A percentile compares a stretch with the other conserved stretches of the same genome.
These are phyloP conservation scores for Parnassius smintheus DNA, from an alignment of 2,888 invertebrate species.

Conservation along the genomic window DNA sequence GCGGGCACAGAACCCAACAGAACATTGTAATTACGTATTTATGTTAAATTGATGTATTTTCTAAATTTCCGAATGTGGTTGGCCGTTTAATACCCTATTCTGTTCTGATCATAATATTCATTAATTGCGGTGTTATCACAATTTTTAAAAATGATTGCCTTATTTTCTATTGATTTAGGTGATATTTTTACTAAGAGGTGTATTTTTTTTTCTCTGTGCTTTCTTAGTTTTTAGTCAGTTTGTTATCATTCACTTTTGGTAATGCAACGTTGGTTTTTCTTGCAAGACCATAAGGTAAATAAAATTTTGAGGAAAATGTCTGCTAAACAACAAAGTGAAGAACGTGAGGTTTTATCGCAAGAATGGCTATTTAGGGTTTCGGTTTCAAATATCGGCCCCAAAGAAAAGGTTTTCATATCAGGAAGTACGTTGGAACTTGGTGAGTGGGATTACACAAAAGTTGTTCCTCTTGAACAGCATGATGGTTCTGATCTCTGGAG, in stretches of 20 bases:
- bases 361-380: slow-evolving; percentile 71
- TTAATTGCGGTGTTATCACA: too few species aligned
- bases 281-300: slow-evolving; percentile 65
- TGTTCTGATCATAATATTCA: too few species aligned
- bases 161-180: too few species aligned
- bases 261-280: slow-evolving; percentile 85
- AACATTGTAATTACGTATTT: too few species aligned
- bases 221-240: background rate
- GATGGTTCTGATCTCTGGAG: slow-evolving; percentile 82
- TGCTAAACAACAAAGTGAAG: slow-evolving; percentile 37
- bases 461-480: slow-evolving; percentile 78
- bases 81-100: too few species aligned
- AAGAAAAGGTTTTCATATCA: slow-evolving; percentile 86
- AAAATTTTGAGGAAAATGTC: slow-evolving; percentile 59
- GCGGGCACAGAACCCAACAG: too few species aligned
- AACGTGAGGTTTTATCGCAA: slow-evolving; percentile 50
- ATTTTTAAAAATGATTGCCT: too few species aligned
- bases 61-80: too few species aligned
- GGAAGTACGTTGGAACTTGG: slow-evolving; percentile 86
- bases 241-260: slow-evolving; percentile 20
- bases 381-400: slow-evolving; percentile 75
- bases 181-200: too few species aligned
- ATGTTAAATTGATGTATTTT: too few species aligned
- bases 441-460: slow-evolving; percentile 84
- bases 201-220: background rate